phyloP scores from a whole-genome alignment of 1,140 invertebrate species.

The Neotoxoptera formosana region DNA sequence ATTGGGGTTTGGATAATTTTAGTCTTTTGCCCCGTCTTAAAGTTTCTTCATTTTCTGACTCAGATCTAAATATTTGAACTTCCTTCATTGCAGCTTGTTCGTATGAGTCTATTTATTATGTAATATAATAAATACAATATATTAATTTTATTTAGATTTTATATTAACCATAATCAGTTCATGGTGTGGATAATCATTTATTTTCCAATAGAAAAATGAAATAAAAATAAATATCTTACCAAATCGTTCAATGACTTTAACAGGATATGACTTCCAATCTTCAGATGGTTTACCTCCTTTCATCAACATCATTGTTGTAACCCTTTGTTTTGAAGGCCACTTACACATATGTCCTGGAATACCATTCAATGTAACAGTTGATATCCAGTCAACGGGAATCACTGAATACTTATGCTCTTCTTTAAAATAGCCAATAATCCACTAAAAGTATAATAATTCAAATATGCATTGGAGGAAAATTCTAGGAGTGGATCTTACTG shows the following conservation, averaged over 20 bases:
- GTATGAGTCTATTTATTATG: neutral
- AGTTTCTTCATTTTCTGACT: neutral
- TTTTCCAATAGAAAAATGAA: neutral
- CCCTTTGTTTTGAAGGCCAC: neutral
- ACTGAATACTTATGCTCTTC: neutral
- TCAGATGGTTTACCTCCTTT: neutral
- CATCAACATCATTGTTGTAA: neutral
- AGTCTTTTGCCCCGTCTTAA: neutral
- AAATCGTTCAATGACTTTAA: neutral
- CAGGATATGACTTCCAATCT: neutral
- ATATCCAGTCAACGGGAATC: neutral
- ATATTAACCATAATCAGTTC: neutral
- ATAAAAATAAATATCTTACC: neutral
- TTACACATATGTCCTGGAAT: neutral
- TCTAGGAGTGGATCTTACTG: neutral
- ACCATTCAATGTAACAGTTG: neutral
- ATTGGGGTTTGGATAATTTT: neutral
- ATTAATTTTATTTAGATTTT: conserved; percentile 5
- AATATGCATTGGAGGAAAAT: neutral
- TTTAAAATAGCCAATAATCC: neutral
- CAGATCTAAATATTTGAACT: neutral
- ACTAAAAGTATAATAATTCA: neutral
- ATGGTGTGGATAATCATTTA: neutral
- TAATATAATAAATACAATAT: neutral
- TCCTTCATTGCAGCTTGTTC: neutral